Conservation (phyloP, 2,888 invertebrate genomes). For the Himalopsyche japonica region DNA sequence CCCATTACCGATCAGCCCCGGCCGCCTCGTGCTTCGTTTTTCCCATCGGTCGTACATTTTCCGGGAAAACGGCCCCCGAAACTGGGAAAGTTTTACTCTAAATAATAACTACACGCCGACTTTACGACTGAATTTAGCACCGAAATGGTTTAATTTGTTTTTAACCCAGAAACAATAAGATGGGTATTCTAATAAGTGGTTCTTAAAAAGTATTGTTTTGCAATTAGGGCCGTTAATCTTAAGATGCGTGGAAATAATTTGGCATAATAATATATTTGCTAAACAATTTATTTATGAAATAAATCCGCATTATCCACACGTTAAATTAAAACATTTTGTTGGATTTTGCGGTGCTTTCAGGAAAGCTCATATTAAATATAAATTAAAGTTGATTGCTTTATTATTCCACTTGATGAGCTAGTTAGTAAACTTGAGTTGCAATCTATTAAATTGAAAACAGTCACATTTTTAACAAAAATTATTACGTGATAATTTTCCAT, state of each 20-base stretch:
- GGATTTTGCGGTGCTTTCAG: too few relatives aligned
- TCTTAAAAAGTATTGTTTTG: neutral
- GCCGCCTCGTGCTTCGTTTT: neutral
- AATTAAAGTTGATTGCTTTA: too few relatives aligned
- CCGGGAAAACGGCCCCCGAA: neutral
- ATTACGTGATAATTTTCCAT: too few relatives aligned
- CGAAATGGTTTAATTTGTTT: neutral
- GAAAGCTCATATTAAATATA: too few relatives aligned
- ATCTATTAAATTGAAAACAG: too few relatives aligned
- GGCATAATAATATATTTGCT: neutral
- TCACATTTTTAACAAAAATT: too few relatives aligned
- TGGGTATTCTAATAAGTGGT: neutral
- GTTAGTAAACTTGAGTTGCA: too few relatives aligned
- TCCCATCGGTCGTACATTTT: neutral
- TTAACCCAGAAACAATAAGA: constrained; percentile 1
- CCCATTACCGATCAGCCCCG: neutral
- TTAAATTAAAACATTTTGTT: too few relatives aligned
- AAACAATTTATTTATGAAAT: neutral
- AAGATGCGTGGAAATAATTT: neutral
- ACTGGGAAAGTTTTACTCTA: neutral
- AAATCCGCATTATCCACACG: neutral
- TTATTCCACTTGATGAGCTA: too few relatives aligned
- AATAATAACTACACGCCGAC: neutral
- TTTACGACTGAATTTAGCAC: neutral
- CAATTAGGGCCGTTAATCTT: neutral